Evolutionary conservation across 2,113 vertebrate genomes (phyloP), one percentile per base, ranked within the genome.

Genomic region (Sphaerodactylus townsendi): DNA sequence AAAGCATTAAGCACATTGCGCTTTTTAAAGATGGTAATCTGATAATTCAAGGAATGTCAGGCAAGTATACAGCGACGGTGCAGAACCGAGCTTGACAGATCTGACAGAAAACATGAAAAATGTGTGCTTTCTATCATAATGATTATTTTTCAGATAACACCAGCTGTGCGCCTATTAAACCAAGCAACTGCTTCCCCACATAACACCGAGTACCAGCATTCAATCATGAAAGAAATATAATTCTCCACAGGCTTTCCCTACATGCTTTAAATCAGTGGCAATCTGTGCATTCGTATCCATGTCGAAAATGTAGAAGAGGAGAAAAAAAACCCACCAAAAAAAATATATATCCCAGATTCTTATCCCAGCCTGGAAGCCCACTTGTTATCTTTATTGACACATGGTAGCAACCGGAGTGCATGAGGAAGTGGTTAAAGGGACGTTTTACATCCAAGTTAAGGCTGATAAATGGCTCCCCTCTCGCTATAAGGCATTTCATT

Each of bases 251-350:
- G 94, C 89, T 94, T 91, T 93, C 92, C 74, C 95, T 95, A 96
- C 96, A 96, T 95, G 95, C 93, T 94, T 93, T 88, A 93, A 94
- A 95, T 94, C 88, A 92, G 93, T 87, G 90, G 89, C 96, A 97
- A 97, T 96, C 95, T 96, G 95, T 93, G 95, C 92, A 81, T 87
- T 92, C 59, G 1, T 87, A 92, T 90, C 85, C 74, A 83, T 50
- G 72, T 84, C 87, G 86, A 90, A 94, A 93, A 72, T 81, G 72
- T 5, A 30, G 80, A 88, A n/a, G 23, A 5, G 21, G 8, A 3
- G 8, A 3, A 59, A 2, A 25, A 19, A 25, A 19, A 59, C 50
- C 13, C 30, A 25, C 44, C 46, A 71, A 82, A n/a, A 66, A 5
- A 30, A 23, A 64, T 25, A 74, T 83, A 91, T 93, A 91, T 77